Base-by-base conservation (phyloP, 2,113 vertebrate genomes). In the Solenodon paradoxus region DNA sequence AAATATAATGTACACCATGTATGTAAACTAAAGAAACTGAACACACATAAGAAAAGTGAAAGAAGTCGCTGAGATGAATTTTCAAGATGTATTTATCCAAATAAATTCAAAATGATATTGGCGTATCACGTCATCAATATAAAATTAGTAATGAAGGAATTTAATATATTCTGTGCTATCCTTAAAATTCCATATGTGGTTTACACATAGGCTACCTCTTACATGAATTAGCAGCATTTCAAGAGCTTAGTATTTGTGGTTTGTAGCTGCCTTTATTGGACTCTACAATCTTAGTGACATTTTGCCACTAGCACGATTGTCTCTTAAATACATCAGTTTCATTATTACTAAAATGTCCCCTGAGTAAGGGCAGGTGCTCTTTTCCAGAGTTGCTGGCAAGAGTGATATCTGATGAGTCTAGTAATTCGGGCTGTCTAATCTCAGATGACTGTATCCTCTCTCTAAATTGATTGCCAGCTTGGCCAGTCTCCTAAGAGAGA, bases 301-400 rank as follows among this genome's bases (percentile, higher is more conserved):
- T 72, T 87, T 95, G 35, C 49, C 66, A 68, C 20, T 26, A 42
- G 40, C 35, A 45, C 64, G 35, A 9, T 16, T 32, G 20, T 84
- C 53, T 92, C 84, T 71, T 96, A 83, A 95, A 20, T 42, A 22
- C 35, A 81, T 85, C 42, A 69, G 90, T 85, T 88, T 87, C 38
- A 85, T 90, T 77, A 61, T 80, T 95, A 77, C 88, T 92, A 81
- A 90, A 90, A 72, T 6, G 61, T 88, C 88, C 87, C 59, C 57
- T 61, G 94, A 83, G 85, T 59, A 61, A 93, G 77, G 51, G 77
- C 92, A 71, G 78, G 69, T 17, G 45, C 66, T 88, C 57, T 68
- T 77, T 89, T 42, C 64, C 77, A 51, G 83, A 66, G 80, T 47
- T 32, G 72, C 96, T 71, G 92, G 78, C 87, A 96, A 85, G 82